Evolutionary conservation across 2,797 vertebrate species (phyloP).

Genomic region (Champsocephalus gunnari): DNA sequence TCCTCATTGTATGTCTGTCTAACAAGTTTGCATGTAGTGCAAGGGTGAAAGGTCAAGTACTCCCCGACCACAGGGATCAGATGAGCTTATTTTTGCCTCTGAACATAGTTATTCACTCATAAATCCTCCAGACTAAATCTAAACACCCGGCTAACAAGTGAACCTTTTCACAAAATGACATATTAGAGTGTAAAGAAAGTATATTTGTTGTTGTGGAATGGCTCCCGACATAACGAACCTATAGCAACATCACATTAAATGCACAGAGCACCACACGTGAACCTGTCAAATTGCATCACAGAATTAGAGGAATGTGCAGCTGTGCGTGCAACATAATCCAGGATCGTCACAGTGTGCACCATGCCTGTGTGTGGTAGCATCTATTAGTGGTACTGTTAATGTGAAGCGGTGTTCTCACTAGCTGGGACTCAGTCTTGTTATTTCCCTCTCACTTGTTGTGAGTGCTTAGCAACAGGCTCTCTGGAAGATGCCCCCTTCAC

Average conservation of each 20-base stretch:
- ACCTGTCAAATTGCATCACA: slow-evolving; percentile 52
- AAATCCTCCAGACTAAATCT: background rate
- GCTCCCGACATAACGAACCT: background rate
- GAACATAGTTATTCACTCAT: slow-evolving; percentile 27
- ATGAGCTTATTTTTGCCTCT: slow-evolving; percentile 34
- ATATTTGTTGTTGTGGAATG: background rate
- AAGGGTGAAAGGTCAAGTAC: slow-evolving; percentile 59
- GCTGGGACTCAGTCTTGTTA: slow-evolving; percentile 59
- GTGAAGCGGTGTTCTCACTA: slow-evolving; percentile 46
- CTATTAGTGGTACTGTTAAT: slow-evolving; percentile 35
- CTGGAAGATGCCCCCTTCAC: slow-evolving; percentile 31
- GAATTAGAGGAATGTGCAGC: slow-evolving; percentile 36
- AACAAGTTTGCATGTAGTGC: slow-evolving; percentile 33
- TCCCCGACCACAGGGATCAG: slow-evolving; percentile 33
- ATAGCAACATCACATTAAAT: slow-evolving; percentile 11
- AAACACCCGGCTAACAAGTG: background rate
- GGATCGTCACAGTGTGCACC: slow-evolving; percentile 23
- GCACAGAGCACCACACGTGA: slow-evolving; percentile 5
- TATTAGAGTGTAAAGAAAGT: background rate
- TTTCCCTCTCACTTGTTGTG: slow-evolving; percentile 55
- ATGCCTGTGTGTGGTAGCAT: background rate
- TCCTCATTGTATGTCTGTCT: slow-evolving; percentile 19
- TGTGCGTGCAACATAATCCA: slow-evolving; percentile 52
- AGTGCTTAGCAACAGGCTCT: slow-evolving; percentile 60
- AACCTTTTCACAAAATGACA: background rate